Evolutionary conservation across 2,888 invertebrate genomes (phyloP).

Genomic region (Leucophenga maculata): DNA sequence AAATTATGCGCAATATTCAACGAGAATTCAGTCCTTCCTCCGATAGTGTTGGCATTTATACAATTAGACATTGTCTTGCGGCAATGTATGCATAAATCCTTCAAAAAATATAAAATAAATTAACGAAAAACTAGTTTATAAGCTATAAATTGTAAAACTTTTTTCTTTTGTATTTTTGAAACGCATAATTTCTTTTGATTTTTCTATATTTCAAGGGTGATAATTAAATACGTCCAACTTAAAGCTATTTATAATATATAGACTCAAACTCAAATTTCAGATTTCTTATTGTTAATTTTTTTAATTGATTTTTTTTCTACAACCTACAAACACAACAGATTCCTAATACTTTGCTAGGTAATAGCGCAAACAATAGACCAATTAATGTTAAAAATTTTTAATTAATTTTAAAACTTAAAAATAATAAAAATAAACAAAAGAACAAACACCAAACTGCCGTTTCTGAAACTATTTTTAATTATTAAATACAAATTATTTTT

Average conservation of each 20-base stretch:
- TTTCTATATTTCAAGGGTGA: slow-evolving; percentile 57
- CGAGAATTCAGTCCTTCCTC: slow-evolving; percentile 66
- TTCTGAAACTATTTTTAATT: not conserved
- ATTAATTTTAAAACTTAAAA: slow-evolving; percentile 2
- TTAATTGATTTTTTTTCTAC: not conserved
- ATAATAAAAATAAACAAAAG: not conserved
- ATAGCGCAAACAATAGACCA: slow-evolving; percentile 27
- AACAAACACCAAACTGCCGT: slow-evolving; percentile 23
- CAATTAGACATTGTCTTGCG: slow-evolving; percentile 32
- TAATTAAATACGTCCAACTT: slow-evolving; percentile 60
- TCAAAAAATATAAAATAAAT: too few species aligned
- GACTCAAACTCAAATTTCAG: not conserved
- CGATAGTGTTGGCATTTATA: slow-evolving; percentile 69
- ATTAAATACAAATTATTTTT: not conserved
- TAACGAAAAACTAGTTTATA: too few species aligned
- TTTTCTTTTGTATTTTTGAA: too few species aligned
- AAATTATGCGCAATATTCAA: slow-evolving; percentile 50
- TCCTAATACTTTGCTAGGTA: slow-evolving; percentile 43
- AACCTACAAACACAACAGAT: slow-evolving; percentile 40
- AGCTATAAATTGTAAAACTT: not conserved
- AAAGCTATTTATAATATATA: slow-evolving; percentile 10
- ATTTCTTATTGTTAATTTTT: slow-evolving; percentile 24
- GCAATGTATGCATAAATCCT: slow-evolving; percentile 35
- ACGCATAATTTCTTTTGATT: slow-evolving; percentile 29
- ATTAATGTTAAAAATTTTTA: slow-evolving; percentile 12